Percentiles rank a stretch among this genome's conserved stretches.
phyloP scores from a whole-genome alignment of 2,888 invertebrate species.

The Stenurella melanura region DNA sequence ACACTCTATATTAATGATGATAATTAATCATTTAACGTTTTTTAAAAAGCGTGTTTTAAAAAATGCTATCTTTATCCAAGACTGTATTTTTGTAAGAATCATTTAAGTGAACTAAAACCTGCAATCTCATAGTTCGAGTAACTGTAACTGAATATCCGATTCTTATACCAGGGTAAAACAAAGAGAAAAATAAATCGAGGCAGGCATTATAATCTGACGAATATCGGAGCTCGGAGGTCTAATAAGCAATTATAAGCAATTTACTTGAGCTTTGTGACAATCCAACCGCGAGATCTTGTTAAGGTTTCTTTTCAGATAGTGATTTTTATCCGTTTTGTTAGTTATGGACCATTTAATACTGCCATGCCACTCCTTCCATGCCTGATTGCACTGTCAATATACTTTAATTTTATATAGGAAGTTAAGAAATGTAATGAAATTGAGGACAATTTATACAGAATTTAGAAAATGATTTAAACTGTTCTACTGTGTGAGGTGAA shows the following conservation, averaged over 20 bases:
- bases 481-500: background rate
- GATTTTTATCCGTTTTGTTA: slow-evolving; percentile 62
- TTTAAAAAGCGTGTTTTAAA: too few species aligned
- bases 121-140: background rate
- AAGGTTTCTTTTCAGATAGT: slow-evolving; percentile 65
- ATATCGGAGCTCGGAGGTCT: slow-evolving; percentile 57
- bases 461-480: background rate
- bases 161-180: background rate
- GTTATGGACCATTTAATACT: slow-evolving; percentile 59
- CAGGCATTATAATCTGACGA: slow-evolving; percentile 41
- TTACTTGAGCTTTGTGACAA: slow-evolving; percentile 62
- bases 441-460: background rate
- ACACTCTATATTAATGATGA: too few species aligned
- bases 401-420: slow-evolving; percentile 6
- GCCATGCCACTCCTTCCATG: background rate
- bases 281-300: slow-evolving; percentile 68
- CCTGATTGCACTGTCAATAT: slow-evolving; percentile 17
- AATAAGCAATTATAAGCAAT: slow-evolving; percentile 66
- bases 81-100: background rate
- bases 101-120: background rate
- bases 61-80: too few species aligned
- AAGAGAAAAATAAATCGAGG: slow-evolving; percentile 20
- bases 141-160: slow-evolving; percentile 5
- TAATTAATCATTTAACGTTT: too few species aligned
- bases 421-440: background rate